These are phyloP conservation scores for Pectinophora gossypiella DNA, from an alignment of 1,140 invertebrate species.

Conservation along the genomic window DNA sequence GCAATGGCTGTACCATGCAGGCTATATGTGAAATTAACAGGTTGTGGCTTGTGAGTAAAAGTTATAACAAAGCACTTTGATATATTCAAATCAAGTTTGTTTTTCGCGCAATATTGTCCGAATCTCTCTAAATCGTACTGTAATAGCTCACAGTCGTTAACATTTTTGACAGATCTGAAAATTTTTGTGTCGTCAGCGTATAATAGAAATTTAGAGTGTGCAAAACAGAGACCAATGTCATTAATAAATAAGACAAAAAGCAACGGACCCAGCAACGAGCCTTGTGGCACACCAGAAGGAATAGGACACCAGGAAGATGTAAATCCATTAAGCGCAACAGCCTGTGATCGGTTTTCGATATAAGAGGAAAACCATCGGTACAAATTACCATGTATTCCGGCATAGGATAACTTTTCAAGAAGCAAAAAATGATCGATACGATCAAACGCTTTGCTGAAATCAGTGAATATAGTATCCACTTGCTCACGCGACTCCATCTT, in stretches of 20 bases:
- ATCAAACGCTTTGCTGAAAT: slow-evolving; percentile 34
- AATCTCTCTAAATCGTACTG: slow-evolving; percentile 19
- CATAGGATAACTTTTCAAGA: slow-evolving; percentile 6
- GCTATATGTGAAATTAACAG: background rate
- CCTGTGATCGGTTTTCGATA: too few species aligned
- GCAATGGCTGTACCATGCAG: background rate
- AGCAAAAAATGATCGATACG: too few species aligned
- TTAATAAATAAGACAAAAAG: slow-evolving; percentile 23
- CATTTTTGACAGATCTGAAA: slow-evolving; percentile 13
- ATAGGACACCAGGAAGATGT: too few species aligned
- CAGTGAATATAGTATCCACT: slow-evolving; percentile 32
- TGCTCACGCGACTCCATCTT: slow-evolving; percentile 21
- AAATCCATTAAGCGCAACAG: too few species aligned
- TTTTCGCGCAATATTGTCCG: slow-evolving; percentile 14
- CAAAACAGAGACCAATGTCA: slow-evolving; percentile 14
- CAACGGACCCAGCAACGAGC: slow-evolving; percentile 17
- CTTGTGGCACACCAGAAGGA: slow-evolving; percentile 18
- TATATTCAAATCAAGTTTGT: slow-evolving; percentile 21
- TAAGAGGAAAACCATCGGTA: slow-evolving; percentile 28
- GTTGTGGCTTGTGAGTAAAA: slow-evolving; percentile 16
- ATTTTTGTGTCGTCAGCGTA: slow-evolving; percentile 29
- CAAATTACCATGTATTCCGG: slow-evolving; percentile 19
- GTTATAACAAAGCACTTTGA: slow-evolving; percentile 18
- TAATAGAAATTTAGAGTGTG: slow-evolving; percentile 15
- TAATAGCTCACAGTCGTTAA: slow-evolving; percentile 11